A percentile compares a stretch with the other conserved stretches of the same genome.
phyloP scores from a whole-genome alignment of 2,113 vertebrate species.

The Emydocephalus ijimae region DNA sequence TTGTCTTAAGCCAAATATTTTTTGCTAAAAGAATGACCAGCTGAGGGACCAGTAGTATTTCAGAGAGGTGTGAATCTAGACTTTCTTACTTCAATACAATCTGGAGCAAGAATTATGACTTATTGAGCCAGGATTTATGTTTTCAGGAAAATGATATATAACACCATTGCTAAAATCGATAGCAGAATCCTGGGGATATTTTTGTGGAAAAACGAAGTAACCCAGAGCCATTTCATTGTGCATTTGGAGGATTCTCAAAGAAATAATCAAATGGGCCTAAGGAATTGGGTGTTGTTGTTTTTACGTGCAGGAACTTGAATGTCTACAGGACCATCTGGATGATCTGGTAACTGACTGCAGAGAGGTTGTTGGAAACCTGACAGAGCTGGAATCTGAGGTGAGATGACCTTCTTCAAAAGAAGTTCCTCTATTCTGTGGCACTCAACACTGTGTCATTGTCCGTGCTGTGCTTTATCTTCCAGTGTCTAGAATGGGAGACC shows the following conservation, averaged over 20 bases:
- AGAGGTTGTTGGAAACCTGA: slow-evolving; percentile 93
- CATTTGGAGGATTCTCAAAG: background rate
- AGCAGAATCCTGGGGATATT: background rate
- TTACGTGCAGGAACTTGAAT: slow-evolving; percentile 85
- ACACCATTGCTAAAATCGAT: background rate
- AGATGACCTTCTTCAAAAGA: slow-evolving; percentile 9
- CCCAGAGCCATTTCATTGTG: background rate
- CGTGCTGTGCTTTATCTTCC: background rate
- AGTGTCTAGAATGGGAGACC: background rate
- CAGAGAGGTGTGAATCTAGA: background rate
- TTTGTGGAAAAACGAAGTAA: background rate
- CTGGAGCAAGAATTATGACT: background rate
- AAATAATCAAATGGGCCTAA: background rate
- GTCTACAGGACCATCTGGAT: slow-evolving; percentile 94
- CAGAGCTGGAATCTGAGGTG: slow-evolving; percentile 94
- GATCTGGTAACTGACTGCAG: slow-evolving; percentile 86
- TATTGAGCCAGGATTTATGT: no score
- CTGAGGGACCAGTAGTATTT: background rate
- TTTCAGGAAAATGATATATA: background rate
- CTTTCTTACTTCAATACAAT: background rate
- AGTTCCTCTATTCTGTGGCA: background rate
- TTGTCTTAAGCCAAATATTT: background rate
- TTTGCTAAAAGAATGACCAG: background rate
- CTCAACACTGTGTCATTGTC: background rate
- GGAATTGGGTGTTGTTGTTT: background rate